Evolutionary conservation across 2,113 vertebrate species (phyloP), one percentile per base, ranked within the genome.

Genomic region (Limnothrissa miodon): DNA sequence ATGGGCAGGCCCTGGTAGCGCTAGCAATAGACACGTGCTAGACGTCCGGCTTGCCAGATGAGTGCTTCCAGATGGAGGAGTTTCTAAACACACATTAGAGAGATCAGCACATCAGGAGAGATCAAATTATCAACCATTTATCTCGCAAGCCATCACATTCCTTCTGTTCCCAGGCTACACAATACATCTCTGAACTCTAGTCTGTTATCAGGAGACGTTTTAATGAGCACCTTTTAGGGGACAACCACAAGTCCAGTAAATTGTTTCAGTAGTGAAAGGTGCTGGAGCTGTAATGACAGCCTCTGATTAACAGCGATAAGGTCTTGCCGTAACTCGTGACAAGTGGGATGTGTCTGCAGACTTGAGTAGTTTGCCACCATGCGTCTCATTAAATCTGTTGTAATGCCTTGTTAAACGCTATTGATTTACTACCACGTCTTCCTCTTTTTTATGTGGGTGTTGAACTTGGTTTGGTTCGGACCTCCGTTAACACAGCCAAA

Each of bases 11-110:
- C 85, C 51, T 45, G 8, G n/a, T n/a, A n/a, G 81, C 83, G 87
- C 87, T 90, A 85, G 85, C 85, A 86, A 79, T 89, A 83, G 53
- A 91, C 79, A 88, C 91, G 90, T 87, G 90, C 85, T 87, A 88
- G 66, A 86, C 88, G 90, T 87, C 90, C 83, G 82, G 48, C 45
- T 74, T 89, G 89, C 85, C 85, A 80, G 83, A 66, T 83, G 81
- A 93, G 87, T 88, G 84, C 87, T 93, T 94, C 92, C 92, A 95
- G 93, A 94, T 94, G 94, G 87, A 15, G 81, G 83, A 56, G 59
- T 42, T 87, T 82, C 85, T 78, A 81, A 82, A 85, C 25, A 84
- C 86, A 85, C 83, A 83, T 29, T 70, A 86, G 82, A 89, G 84
- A 83, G 84, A 89, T 85, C 86, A 86, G 66, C 11, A 44, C 80